Base-by-base conservation (phyloP, 2,797 vertebrate genomes). In the Sebastes dallii region DNA sequence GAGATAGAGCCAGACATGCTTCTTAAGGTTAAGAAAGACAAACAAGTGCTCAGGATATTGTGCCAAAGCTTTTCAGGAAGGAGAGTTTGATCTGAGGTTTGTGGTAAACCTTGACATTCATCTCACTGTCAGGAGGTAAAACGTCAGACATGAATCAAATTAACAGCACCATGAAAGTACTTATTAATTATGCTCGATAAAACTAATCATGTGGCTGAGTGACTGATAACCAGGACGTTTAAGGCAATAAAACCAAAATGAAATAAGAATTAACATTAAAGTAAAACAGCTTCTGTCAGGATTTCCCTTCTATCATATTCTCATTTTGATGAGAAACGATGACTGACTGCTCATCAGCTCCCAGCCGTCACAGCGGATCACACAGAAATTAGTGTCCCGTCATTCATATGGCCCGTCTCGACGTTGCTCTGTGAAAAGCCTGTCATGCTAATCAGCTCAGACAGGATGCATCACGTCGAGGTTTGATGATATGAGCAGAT, bases 401-500 rank as follows among this genome's bases (percentile, higher is more conserved):
- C 77, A 72, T 59, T 88, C 76, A 77, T 79, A 77, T 75, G 66
- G 68, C 36, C 62, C 14, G 1, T 77, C 69, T 54, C 10, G 8
- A 59, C 22, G 36, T 36, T 0, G 46, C 80, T 59, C 54, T 65
- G 72, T 46, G 75, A 79, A 77, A 85, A 80, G 61, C 75, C 74
- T 4, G 22, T 89, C 77, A 61, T 42, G 82, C 81, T 88, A 89
- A 93, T 91, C 87, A 86, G 77, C 87, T 78, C 83, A 84, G 90
- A 81, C 86, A 72, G 73, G 80, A 86, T n/a, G 78, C 78, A 36
- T 78, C 84, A 82, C 14, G 46, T 79, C 2, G 27, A 78, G 59
- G 69, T 86, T 89, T 77, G 89, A 91, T 81, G 83, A 91, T 81
- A 85, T 34, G 74, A 88, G 75, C 81, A 80, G 88, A 91, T 89